phyloP scores from a whole-genome alignment of 2,797 vertebrate genomes.

The Malurus splendens region DNA sequence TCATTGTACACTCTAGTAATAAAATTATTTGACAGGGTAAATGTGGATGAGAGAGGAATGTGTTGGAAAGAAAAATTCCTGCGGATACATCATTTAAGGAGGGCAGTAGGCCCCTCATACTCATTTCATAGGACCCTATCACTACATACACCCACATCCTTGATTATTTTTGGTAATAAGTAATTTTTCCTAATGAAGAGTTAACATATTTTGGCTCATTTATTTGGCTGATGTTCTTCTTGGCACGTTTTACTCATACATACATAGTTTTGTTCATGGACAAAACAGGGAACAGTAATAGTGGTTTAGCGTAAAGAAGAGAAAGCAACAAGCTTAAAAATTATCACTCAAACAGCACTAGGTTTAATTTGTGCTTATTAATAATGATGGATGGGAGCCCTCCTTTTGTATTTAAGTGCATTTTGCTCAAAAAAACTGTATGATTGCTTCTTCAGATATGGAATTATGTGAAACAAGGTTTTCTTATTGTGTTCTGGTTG shows the following conservation, averaged over 20 bases:
- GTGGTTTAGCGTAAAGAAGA: not conserved
- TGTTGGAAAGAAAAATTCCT: not conserved
- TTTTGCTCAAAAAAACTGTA: not conserved
- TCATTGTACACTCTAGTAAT: not conserved
- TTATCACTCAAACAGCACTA: not conserved
- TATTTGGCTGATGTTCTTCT: not conserved
- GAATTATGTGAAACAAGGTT: not conserved
- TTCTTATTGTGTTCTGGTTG: not conserved
- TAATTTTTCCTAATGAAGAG: slow-evolving; percentile 14
- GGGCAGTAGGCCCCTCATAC: not conserved
- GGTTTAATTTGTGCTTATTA: not conserved
- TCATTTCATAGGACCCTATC: not conserved
- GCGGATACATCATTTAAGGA: not conserved
- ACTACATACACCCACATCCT: not conserved
- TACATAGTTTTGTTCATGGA: not conserved
- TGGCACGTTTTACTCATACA: not conserved
- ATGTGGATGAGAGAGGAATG: not conserved
- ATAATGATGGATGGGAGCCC: not conserved
- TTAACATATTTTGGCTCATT: slow-evolving; percentile 36
- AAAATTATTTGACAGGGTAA: not conserved
- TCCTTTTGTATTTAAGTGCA: not conserved
- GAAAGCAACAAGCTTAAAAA: not conserved
- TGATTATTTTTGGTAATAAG: not conserved
- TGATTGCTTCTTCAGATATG: not conserved
- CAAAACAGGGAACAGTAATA: not conserved